These are phyloP conservation scores for Sycobia sp. DNA, from an alignment of 1,140 invertebrate genomes.

Conservation along the genomic window DNA sequence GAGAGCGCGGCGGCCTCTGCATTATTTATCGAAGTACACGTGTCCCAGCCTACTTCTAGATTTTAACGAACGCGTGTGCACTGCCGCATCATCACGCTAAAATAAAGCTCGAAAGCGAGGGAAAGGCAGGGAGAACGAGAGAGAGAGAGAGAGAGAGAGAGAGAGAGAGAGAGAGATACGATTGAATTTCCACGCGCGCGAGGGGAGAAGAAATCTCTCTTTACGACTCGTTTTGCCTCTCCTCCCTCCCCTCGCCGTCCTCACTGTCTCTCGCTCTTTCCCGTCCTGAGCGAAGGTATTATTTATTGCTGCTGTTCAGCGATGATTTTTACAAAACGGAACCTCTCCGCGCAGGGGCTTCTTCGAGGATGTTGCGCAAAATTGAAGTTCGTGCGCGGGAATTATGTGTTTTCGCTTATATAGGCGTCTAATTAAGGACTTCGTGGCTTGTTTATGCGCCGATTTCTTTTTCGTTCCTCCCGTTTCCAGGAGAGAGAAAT, in stretches of 20 bases:
- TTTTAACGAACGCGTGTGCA: constrained; percentile 4
- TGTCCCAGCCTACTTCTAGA: constrained; percentile 42
- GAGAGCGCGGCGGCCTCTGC: constrained; percentile 39
- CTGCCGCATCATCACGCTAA: background rate
- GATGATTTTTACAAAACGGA: background rate
- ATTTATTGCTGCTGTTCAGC: background rate
- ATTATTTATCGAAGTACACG: constrained; percentile 62
- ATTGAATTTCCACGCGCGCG: constrained; percentile 18
- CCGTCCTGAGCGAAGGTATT: no score
- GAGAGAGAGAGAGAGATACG: background rate
- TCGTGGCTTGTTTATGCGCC: no score
- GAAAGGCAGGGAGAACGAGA: background rate
- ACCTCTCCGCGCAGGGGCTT: no score
- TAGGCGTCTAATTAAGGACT: no score
- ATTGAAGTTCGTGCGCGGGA: no score
- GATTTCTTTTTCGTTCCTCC: no score
- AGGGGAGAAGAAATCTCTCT: background rate
- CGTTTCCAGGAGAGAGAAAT: no score
- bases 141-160: background rate
- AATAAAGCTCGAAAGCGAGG: background rate
- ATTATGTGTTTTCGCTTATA: no score
- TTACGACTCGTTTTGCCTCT: background rate
- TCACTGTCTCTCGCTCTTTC: no score
- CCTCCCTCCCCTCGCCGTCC: no score
- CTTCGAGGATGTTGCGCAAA: no score